Base-by-base conservation (phyloP, 2,888 invertebrate genomes). In the Leuctra nigra region DNA sequence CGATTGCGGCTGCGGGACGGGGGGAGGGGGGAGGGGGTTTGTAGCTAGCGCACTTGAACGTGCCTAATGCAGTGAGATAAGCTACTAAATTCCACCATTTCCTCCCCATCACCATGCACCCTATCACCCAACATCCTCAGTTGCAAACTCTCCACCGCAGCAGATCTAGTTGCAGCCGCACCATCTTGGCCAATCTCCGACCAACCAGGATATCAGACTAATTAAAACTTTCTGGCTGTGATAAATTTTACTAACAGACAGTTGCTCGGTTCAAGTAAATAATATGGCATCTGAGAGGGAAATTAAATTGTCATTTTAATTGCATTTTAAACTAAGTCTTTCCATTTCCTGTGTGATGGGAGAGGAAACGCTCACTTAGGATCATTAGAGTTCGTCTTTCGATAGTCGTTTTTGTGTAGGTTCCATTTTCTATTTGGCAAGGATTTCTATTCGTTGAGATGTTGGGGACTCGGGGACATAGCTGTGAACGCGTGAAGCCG, bases 161-260 rank as follows among this genome's bases (percentile, higher is more conserved):
- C 47, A 24, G 13, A 36, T 47, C 23, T 47, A 2, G 48, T 33
- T 35, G 6, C n/a, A n/a, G n/a, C n/a, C n/a, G n/a, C n/a, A n/a
- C n/a, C n/a, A n/a, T n/a, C n/a, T n/a, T 29, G 44, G 46, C 41
- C 54, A 52, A 56, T 53, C 36, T 48, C 56, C 13, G 18, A 33
- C 25, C 38, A 39, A 14, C 23, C 57, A 57, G 53, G 57, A 57
- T 39, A 57, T 53, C 57, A 29, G 48, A 53, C 57, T 57, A 57
- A 57, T 57, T 57, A 57, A 53, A 57, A 57, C 57, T 57, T 57
- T 53, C 50, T 36, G 44, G 53, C 53, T 53, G 57, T 44, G 20
- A 57, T 57, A 57, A 57, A 57, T 57, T 20, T 25, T 20, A 41
- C 53, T 38, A 52, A 56, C 53, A 56, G 41, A 35, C 25, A 25